Conservation (phyloP, 2,888 invertebrate species). For the Adela reaumurella region DNA sequence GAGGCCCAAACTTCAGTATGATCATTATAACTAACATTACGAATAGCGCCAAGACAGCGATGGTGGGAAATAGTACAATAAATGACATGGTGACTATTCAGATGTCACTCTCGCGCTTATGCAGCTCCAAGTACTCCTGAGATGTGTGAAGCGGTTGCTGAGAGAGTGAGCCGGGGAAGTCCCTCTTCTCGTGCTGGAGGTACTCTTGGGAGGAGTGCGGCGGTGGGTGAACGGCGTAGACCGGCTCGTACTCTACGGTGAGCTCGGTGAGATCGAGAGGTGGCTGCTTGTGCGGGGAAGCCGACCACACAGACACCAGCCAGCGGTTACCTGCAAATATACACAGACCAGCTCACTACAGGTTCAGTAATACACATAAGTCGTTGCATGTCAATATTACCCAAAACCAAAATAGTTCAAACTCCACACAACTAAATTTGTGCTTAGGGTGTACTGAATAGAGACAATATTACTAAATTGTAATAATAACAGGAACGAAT, state of each 20-base stretch:
- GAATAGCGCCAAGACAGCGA: constrained; percentile 69
- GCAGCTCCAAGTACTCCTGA: constrained; percentile 60
- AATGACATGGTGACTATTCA: constrained; percentile 68
- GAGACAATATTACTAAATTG: too few species aligned
- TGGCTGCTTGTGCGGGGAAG: constrained; percentile 78
- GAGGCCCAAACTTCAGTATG: constrained; percentile 71
- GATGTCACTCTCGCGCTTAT: constrained; percentile 79
- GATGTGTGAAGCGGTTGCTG: constrained; percentile 41
- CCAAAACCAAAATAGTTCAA: too few species aligned
- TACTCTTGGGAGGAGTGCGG: constrained; percentile 27
- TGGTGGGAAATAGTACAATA: constrained; percentile 74
- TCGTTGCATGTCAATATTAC: too few species aligned
- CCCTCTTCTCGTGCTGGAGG: constrained; percentile 20
- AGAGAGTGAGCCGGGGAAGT: constrained; percentile 31
- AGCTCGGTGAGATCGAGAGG: constrained; percentile 77
- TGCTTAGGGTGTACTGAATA: too few species aligned
- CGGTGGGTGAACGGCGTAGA: constrained; percentile 29
- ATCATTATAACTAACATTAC: constrained; percentile 72
- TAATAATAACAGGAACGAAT: too few species aligned
- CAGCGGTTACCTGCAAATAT: constrained; percentile 69
- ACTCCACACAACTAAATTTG: too few species aligned
- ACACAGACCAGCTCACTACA: too few species aligned
- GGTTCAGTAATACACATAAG: too few species aligned
- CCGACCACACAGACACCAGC: constrained; percentile 80
- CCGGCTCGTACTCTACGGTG: constrained; percentile 37